Conservation (phyloP, 2,888 invertebrate genomes). For the Acholoe squamosa region DNA sequence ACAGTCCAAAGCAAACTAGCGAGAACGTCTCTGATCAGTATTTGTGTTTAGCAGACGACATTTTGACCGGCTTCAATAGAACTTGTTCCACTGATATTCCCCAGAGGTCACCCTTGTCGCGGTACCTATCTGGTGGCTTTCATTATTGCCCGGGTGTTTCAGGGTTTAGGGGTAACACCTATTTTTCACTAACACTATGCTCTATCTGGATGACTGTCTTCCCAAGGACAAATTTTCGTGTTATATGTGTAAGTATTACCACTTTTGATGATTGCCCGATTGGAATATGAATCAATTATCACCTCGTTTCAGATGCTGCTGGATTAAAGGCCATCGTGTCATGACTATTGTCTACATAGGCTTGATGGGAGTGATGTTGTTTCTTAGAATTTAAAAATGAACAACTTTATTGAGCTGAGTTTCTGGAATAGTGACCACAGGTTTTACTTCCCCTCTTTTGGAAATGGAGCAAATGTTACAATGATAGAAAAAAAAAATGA, state of each 20-base stretch:
- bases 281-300: no score
- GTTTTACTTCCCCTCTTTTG: no score
- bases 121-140: slow-evolving; percentile 65
- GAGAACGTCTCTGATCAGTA: background rate
- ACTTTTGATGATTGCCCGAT: no score
- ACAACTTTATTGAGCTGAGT: no score
- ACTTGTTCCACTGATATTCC: background rate
- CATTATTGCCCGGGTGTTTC: slow-evolving; percentile 67
- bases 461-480: no score
- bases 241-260: slow-evolving; percentile 66
- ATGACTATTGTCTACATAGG: no score
- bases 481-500: no score
- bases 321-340: no score
- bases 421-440: no score
- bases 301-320: no score
- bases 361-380: no score
- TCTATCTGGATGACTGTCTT: slow-evolving; percentile 68
- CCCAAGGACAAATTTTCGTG: slow-evolving; percentile 66
- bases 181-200: slow-evolving; percentile 68
- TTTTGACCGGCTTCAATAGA: background rate
- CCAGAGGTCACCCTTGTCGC: background rate
- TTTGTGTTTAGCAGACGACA: background rate
- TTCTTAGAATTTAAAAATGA: no score
- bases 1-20: background rate
- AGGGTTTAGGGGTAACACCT: slow-evolving; percentile 68